Base-by-base conservation (phyloP, 2,888 invertebrate species). In the Heliconius erato region DNA sequence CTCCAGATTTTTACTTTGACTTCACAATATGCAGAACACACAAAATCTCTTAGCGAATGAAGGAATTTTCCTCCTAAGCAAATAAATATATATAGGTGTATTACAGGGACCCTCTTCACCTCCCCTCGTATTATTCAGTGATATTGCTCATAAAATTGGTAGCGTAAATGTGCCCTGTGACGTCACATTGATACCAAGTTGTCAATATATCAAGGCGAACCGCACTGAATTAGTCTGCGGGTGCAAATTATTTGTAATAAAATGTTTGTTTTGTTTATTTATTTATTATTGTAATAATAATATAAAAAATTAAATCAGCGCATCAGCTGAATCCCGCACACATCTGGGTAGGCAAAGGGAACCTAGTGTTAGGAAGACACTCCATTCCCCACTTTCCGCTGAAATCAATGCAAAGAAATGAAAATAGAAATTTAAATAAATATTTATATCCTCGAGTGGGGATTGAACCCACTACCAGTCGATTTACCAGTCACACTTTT, bases 111-210 rank as follows among this genome's bases (percentile, higher is more conserved):
- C 83, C 85, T 86, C 84, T 86, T 83, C 87, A 85, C 84, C 81
- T 85, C 82, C 83, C 86, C 83, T 82, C 83, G 84, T 84, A 86
- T 87, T 90, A 92, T 91, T 91, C 91, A 89, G 90, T 90, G 90
- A 90, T 91, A 91, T 92, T 90, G 89, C 91, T 90, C 90, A 91
- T 91, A 91, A 92, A 91, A 91, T 92, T 92, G 92, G 87, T 85
- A 85, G 85, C 86, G 86, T 84, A 85, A 86, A 86, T 86, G 84
- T 81, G 83, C 78, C 74, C 78, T 77, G 79, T 84, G 84, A 86
- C 84, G 84, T 86, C 83, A 84, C 74, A 71, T 69, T 74, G 69
- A 78, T 78, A 84, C 76, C 83, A 72, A 81, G 79, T 79, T 83
- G 83, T 82, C 82, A 83, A 82, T 83, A 83, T 82, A 83, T 83